Evolutionary conservation across 2,888 invertebrate genomes (phyloP), one percentile per base, ranked within the genome.

Genomic region (Stenodema calcarata): DNA sequence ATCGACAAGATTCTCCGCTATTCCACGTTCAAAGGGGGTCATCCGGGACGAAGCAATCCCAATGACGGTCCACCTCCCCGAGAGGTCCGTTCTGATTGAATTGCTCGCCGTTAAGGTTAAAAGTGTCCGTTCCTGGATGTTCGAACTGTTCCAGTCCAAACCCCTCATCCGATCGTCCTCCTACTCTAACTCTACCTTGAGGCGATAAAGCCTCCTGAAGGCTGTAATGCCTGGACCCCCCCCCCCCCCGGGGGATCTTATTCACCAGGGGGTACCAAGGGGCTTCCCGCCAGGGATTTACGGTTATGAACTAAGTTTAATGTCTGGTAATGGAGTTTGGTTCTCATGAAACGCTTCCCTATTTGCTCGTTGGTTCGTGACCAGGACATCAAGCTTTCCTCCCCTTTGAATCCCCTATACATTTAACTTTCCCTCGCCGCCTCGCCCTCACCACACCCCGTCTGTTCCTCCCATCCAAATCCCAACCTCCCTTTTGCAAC

Each of bases 261-360:
- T 69, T 82, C 82, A 82, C 82, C 82, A 82, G 69, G 44, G 82
- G 62, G 69, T 12, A 69, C 62, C 30, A 30, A 82, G 44, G 30
- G 62, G 70, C 62, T 62, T 47, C 62, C 23, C 42, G 42, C 70
- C 42, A 30, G 54, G 82, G 44, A 82, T 82, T 82, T 82, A 82
- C 62, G 62, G 82, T 82, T 82, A 82, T 69, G 82, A 82, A 82
- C 82, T 82, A 82, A 82, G 82, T 82, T 82, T 82, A 82, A 82
- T 82, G 82, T 82, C 82, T 82, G 70, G 82, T 82, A 82, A 82
- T 82, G 82, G 82, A 82, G 82, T 82, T 82, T 41, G 82, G 82
- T 80, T 80, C 82, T 82, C 82, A 18, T 69, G 82, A 82, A 82
- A 82, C 82, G 82, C 82, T 82, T 82, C 80, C 80, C 82, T 82